Evolutionary conservation across 2,797 vertebrate genomes (phyloP).

Genomic region (Podargus strigoides): DNA sequence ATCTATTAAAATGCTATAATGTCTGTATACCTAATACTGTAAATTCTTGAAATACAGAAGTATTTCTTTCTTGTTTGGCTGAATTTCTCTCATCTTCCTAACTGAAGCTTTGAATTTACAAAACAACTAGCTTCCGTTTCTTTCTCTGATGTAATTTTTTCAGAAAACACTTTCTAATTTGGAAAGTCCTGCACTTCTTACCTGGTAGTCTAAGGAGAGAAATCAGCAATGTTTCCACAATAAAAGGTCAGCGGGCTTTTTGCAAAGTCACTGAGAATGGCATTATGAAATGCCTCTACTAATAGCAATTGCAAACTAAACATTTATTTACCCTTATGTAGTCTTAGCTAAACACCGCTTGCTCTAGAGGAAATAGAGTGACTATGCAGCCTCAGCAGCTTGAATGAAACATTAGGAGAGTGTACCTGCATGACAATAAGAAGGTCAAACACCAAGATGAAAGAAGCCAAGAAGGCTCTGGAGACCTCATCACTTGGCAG

Average conservation of each 20-base stretch:
- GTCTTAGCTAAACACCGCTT: not conserved
- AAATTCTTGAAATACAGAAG: not conserved
- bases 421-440: constrained; percentile 99
- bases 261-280: not conserved
- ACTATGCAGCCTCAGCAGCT: not conserved
- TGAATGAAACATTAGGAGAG: constrained; percentile 2
- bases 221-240: not conserved
- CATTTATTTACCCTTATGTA: not conserved
- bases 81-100: not conserved
- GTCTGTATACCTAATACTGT: not conserved
- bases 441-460: constrained; percentile 98
- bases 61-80: not conserved
- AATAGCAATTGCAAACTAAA: not conserved
- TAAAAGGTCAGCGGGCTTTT: not conserved
- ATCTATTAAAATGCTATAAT: not conserved
- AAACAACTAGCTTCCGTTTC: not conserved
- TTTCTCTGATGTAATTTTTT: not conserved
- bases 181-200: not conserved
- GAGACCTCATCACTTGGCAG: constrained; percentile 97
- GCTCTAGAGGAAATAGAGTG: not conserved
- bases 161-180: not conserved
- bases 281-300: not conserved
- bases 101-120: constrained; percentile 2
- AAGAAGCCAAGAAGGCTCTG: constrained; percentile 95
- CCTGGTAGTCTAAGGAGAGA: not conserved